Evolutionary conservation across 2,888 invertebrate species (phyloP).

Genomic region (Aphodius granarius): DNA sequence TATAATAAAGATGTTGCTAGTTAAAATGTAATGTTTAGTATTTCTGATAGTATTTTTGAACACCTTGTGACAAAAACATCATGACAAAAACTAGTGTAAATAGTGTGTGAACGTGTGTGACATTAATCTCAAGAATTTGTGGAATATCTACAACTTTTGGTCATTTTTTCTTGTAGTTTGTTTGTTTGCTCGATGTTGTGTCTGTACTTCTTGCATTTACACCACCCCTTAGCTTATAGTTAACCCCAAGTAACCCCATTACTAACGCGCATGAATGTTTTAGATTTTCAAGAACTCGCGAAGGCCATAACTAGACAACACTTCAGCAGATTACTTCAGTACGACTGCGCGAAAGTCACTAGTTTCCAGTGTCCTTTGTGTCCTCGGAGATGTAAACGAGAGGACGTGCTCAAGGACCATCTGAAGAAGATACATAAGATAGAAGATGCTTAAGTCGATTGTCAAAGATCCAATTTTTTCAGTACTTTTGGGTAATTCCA

Average conservation of each 20-base stretch:
- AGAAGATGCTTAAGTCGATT: conserved; percentile 17
- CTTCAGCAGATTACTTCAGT: conserved; percentile 39
- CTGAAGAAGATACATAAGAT: conserved; percentile 36
- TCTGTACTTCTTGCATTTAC: neutral
- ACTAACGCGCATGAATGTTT: conserved; percentile 8
- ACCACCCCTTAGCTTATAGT: neutral
- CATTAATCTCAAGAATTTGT: neutral
- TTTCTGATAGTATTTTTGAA: no score
- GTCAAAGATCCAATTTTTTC: neutral
- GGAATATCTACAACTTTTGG: neutral
- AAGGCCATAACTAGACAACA: conserved; percentile 28
- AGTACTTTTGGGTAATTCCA: no score
- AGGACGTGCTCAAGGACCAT: conserved; percentile 42
- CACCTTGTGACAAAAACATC: no score
- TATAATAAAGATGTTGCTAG: no score
- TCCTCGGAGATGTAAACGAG: conserved; percentile 32
- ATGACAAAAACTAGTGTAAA: no score
- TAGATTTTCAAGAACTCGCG: conserved; percentile 25
- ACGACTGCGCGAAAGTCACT: conserved; percentile 41
- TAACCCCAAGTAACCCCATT: neutral
- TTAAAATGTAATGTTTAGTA: no score
- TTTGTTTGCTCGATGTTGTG: neutral
- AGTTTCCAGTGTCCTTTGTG: conserved; percentile 37
- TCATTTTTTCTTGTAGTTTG: neutral
- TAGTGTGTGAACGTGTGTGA: no score